phyloP scores from a whole-genome alignment of 2,888 invertebrate species.

The Penaeus monodon region DNA sequence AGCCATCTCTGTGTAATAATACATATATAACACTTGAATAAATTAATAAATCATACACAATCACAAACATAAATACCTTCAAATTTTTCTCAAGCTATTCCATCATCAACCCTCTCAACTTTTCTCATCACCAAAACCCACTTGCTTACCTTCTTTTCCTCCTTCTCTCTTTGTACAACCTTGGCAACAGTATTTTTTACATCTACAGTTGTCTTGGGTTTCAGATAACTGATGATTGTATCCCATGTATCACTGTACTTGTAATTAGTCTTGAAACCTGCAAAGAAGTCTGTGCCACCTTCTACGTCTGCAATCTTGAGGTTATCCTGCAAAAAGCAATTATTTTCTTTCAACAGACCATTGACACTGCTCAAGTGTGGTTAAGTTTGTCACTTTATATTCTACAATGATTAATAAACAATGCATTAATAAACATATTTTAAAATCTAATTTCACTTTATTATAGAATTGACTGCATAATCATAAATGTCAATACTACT shows the following conservation, averaged over 20 bases:
- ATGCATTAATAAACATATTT: too few relatives aligned
- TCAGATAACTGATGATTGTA: conserved; percentile 32
- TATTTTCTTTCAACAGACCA: too few relatives aligned
- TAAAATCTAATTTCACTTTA: too few relatives aligned
- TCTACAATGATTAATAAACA: too few relatives aligned
- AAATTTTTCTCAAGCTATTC: neutral
- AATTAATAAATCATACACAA: too few relatives aligned
- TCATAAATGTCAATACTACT: too few relatives aligned
- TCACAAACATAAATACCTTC: too few relatives aligned
- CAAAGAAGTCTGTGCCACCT: conserved; percentile 28
- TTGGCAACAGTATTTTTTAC: conserved; percentile 17
- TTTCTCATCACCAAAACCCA: neutral
- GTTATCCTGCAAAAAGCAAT: neutral
- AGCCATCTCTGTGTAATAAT: too few relatives aligned
- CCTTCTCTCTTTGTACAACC: conserved; percentile 24
- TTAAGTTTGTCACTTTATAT: too few relatives aligned
- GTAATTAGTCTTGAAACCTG: conserved; percentile 22
- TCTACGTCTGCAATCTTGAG: neutral
- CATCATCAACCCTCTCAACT: neutral
- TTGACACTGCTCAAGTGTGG: too few relatives aligned
- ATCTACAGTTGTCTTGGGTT: conserved; percentile 7
- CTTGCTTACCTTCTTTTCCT: conserved; percentile 32
- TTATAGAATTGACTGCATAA: too few relatives aligned
- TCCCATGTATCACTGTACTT: conserved; percentile 39
- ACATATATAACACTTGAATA: too few relatives aligned